A percentile compares a stretch with the other conserved stretches of the same genome.
Evolutionary conservation across 2,113 vertebrate genomes (phyloP).

Genomic region (Hemiprocne comata): DNA sequence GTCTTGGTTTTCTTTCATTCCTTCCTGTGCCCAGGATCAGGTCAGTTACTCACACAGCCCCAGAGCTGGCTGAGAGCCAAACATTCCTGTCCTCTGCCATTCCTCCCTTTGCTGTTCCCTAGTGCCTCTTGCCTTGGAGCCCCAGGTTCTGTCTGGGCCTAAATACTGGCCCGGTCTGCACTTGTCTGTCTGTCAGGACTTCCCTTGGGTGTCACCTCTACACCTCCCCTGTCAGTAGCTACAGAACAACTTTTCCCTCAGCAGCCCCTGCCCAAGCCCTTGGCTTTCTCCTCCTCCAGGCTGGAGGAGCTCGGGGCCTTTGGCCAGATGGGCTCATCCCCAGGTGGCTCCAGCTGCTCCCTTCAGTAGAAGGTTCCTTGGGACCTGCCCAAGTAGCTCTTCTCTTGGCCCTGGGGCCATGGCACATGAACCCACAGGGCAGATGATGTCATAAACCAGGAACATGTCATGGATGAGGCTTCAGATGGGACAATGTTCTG

Average conservation of each 20-base stretch:
- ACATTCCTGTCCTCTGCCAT: neutral
- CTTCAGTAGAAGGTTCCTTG: fast-evolving
- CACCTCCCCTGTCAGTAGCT: neutral
- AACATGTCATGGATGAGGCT: fast-evolving
- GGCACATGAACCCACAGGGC: neutral
- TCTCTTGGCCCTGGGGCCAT: neutral
- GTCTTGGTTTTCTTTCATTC: neutral
- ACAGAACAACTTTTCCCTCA: neutral
- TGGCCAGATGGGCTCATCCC: neutral
- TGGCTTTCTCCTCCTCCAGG: fast-evolving
- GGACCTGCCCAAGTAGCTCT: neutral
- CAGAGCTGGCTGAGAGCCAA: neutral
- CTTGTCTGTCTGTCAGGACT: neutral
- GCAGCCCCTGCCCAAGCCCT: neutral
- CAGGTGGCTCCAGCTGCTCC: neutral
- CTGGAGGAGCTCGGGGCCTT: neutral
- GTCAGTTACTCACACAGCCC: neutral
- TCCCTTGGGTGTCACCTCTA: fast-evolving
- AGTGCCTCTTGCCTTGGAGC: neutral
- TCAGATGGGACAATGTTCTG: neutral
- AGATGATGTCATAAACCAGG: neutral
- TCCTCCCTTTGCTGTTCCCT: neutral
- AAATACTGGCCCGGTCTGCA: neutral
- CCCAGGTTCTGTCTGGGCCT: neutral
- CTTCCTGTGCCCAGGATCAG: neutral